Evolutionary conservation across 2,113 vertebrate species (phyloP).

Genomic region (Mesoclemmys tuberculata): DNA sequence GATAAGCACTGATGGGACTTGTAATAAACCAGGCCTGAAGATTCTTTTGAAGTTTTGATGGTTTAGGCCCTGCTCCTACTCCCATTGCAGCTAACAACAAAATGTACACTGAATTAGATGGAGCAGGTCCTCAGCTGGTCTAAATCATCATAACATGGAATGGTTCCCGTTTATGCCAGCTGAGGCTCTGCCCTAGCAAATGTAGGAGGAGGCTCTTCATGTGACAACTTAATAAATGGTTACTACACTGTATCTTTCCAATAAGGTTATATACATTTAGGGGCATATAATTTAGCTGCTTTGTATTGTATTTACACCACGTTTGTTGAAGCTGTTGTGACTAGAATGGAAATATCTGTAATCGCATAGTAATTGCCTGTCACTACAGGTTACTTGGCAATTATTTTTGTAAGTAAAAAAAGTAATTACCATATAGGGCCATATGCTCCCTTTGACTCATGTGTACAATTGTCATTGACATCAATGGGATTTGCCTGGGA

Average conservation of each 20-base stretch:
- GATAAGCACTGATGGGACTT: not conserved
- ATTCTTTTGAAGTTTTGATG: not conserved
- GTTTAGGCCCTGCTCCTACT: not conserved
- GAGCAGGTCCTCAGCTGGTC: not conserved
- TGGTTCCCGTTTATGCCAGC: not conserved
- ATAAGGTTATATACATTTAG: not conserved
- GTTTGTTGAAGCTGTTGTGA: not conserved
- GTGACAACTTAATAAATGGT: not conserved
- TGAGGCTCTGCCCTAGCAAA: not conserved
- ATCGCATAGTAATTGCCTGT: not conserved
- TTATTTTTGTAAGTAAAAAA: constrained; percentile 24
- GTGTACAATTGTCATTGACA: not conserved
- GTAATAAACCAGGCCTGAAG: not conserved
- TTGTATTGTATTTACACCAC: not conserved
- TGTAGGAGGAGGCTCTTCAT: not conserved
- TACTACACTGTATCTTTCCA: constrained; percentile 39
- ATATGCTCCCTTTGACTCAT: not conserved
- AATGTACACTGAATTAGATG: not conserved
- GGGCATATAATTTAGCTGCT: not conserved
- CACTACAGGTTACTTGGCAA: constrained; percentile 45
- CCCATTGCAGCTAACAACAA: not conserved
- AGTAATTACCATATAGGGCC: not conserved
- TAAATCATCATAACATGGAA: not conserved
- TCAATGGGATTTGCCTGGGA: not conserved
- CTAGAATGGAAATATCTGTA: constrained; percentile 27